phyloP scores from a whole-genome alignment of 2,888 invertebrate genomes.

The Ochropleura leucogaster region DNA sequence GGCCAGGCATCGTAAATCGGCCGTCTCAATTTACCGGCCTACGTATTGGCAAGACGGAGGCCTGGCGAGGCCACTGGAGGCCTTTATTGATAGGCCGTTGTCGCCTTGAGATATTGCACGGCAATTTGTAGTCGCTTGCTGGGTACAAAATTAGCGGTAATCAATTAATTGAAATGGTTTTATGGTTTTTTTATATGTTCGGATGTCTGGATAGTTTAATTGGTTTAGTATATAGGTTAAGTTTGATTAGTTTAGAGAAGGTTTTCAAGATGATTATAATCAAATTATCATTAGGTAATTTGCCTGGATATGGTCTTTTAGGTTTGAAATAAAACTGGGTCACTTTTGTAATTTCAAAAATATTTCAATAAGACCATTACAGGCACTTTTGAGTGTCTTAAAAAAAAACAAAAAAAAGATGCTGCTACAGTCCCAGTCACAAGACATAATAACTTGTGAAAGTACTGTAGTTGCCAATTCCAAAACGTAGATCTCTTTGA shows the following conservation, averaged over 20 bases:
- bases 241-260: background rate
- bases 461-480: too few relatives aligned
- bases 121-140: slow-evolving; percentile 77
- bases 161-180: slow-evolving; percentile 67
- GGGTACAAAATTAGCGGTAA: slow-evolving; percentile 67
- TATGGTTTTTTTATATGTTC: slow-evolving; percentile 25
- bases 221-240: slow-evolving; percentile 16
- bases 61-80: slow-evolving; percentile 58
- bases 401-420: too few relatives aligned
- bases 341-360: background rate
- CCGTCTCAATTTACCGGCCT: slow-evolving; percentile 76
- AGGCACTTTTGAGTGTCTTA: too few relatives aligned
- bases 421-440: too few relatives aligned
- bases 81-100: slow-evolving; percentile 87
- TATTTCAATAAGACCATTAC: too few relatives aligned
- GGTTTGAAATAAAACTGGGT: background rate
- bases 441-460: too few relatives aligned
- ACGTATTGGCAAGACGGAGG: slow-evolving; percentile 72
- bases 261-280: background rate
- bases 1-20: slow-evolving; percentile 73
- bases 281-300: background rate
- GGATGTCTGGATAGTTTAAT: slow-evolving; percentile 17
- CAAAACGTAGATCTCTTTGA: too few relatives aligned
- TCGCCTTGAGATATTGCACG: slow-evolving; percentile 83
- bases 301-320: background rate